A percentile compares a stretch with the other conserved stretches of the same genome.
phyloP scores from a whole-genome alignment of 2,888 invertebrate species.

The Mayetiola destructor region DNA sequence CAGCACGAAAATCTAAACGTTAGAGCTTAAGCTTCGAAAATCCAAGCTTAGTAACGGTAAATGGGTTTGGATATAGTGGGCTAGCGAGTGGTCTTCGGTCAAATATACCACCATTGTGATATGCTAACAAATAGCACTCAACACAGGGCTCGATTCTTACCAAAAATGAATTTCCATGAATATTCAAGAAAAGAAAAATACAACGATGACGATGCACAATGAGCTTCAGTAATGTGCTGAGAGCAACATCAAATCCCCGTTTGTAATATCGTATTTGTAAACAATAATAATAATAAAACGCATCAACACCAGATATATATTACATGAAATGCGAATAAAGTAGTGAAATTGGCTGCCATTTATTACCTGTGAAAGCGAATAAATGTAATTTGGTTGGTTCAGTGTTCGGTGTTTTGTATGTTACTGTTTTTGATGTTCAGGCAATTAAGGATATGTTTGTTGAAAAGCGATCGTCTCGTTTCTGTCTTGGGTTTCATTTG shows the following conservation, averaged over 20 bases:
- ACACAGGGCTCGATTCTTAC: no score
- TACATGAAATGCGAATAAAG: constrained; percentile 1
- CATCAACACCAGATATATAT: constrained; percentile 6
- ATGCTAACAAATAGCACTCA: no score
- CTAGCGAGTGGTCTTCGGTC: no score
- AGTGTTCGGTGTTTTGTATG: not conserved
- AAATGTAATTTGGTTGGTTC: constrained; percentile 3
- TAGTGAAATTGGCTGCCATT: constrained; percentile 9
- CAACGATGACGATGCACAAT: not conserved
- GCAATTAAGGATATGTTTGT: not conserved
- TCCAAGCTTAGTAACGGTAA: no score
- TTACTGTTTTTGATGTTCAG: not conserved
- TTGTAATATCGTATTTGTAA: not conserved
- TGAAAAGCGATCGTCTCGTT: not conserved
- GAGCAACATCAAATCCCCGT: not conserved
- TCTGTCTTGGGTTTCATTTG: not conserved
- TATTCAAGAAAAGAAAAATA: no score
- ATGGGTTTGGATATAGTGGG: no score
- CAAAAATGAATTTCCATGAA: no score
- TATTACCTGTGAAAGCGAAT: constrained; percentile 7
- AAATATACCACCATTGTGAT: no score
- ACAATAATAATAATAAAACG: no score
- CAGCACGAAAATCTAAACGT: no score
- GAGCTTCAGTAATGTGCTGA: not conserved
- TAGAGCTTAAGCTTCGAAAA: no score